Percentiles rank a stretch among this genome's conserved stretches.
Conservation (phyloP, 2,888 invertebrate genomes). For the Pollenia griseotomentosa region DNA sequence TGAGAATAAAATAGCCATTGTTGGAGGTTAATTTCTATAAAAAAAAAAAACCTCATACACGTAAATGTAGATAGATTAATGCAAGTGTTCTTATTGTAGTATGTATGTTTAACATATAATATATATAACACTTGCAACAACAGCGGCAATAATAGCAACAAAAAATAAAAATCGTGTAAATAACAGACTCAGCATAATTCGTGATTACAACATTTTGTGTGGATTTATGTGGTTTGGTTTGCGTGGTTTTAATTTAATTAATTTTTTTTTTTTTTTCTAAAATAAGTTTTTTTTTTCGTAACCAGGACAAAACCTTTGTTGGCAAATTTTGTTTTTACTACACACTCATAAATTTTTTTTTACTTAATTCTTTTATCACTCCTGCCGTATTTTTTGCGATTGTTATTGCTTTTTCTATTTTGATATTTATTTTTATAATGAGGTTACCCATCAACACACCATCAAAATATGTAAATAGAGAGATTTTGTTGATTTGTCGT, state of each 20-base stretch:
- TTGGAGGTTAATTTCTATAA: constrained; percentile 22
- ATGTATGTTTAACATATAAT: constrained; percentile 65
- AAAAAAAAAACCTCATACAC: constrained; percentile 7
- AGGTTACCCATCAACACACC: constrained; percentile 65
- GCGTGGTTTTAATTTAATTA: constrained; percentile 83
- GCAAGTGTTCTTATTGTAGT: constrained; percentile 19
- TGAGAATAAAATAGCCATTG: constrained; percentile 18
- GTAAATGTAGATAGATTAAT: not conserved
- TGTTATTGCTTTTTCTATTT: constrained; percentile 23
- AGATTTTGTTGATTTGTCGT: constrained; percentile 66
- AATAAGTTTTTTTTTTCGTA: constrained; percentile 64
- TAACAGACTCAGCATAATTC: constrained; percentile 82
- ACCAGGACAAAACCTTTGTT: constrained; percentile 38
- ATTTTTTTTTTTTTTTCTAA: constrained; percentile 78
- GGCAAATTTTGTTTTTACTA: constrained; percentile 36
- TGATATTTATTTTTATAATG: constrained; percentile 57
- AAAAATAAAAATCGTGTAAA: constrained; percentile 78
- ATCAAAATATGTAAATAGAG: constrained; percentile 66
- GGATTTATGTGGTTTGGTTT: constrained; percentile 82
- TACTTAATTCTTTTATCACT: constrained; percentile 19
- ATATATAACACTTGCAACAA: not conserved
- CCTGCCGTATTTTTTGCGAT: not conserved
- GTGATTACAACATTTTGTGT: constrained; percentile 82
- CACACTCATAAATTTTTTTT: not conserved
- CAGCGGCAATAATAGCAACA: constrained; percentile 5